Conservation (phyloP, 2,888 invertebrate species). For the Lasioglossum villosulum region DNA sequence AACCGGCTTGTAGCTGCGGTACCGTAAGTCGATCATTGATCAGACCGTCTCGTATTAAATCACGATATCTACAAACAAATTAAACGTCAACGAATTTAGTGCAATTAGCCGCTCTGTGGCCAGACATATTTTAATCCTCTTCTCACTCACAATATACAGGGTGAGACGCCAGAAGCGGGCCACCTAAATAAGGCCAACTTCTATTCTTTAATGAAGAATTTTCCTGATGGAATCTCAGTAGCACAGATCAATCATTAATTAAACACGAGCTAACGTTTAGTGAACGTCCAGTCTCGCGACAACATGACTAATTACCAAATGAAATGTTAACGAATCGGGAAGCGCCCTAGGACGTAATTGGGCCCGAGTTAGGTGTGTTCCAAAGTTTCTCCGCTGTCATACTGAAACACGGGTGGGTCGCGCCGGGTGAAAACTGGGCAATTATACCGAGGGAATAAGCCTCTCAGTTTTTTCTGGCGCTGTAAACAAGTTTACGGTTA, state of each 20-base stretch:
- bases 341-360: background rate
- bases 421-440: background rate
- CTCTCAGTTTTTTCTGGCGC: constrained; percentile 12
- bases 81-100: background rate
- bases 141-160: background rate
- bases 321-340: background rate
- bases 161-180: too few species aligned
- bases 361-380: background rate
- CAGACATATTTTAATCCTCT: background rate
- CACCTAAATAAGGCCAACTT: too few species aligned
- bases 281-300: background rate
- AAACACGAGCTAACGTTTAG: background rate
- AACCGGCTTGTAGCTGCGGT: background rate
- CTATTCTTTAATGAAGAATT: background rate
- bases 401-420: background rate
- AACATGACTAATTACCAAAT: background rate
- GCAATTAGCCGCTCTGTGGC: background rate
- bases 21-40: background rate
- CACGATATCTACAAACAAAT: background rate
- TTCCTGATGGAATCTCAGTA: background rate
- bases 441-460: constrained; percentile 11
- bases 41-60: background rate
- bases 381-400: background rate
- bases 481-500: constrained; percentile 73
- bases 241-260: background rate